Conservation (phyloP, 2,888 invertebrate genomes). For the Agriopis leucophaearia region DNA sequence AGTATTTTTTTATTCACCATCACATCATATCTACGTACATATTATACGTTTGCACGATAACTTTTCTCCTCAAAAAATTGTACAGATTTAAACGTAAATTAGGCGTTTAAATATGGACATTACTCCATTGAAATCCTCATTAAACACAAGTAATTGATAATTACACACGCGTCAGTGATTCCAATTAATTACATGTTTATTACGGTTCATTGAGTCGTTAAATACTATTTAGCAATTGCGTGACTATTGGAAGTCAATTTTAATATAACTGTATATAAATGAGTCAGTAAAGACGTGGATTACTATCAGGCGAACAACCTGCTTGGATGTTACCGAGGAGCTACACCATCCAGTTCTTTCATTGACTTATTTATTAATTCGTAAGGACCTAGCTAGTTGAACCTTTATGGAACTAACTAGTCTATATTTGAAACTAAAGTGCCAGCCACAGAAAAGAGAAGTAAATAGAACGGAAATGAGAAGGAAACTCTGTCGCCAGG, state of each 20-base stretch:
- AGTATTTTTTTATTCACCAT: too few relatives aligned
- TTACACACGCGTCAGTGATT: conserved; percentile 37
- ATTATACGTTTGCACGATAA: too few relatives aligned
- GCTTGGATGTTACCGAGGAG: background rate
- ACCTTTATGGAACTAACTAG: too few relatives aligned
- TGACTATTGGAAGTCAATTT: background rate
- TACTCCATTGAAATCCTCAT: conserved; percentile 12
- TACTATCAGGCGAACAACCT: conserved; percentile 1
- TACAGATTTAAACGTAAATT: background rate
- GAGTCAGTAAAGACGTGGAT: background rate
- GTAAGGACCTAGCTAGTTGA: too few relatives aligned
- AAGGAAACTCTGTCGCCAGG: too few relatives aligned
- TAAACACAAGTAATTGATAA: conserved; percentile 14
- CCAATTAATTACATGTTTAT: conserved; percentile 41
- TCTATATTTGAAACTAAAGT: too few relatives aligned
- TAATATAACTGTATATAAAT: background rate
- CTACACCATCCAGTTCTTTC: too few relatives aligned
- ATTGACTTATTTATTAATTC: too few relatives aligned
- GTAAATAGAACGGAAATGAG: too few relatives aligned
- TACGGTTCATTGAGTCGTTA: conserved; percentile 38
- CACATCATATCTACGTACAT: too few relatives aligned
- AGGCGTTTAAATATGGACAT: background rate
- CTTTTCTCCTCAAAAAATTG: background rate
- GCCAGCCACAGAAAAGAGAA: too few relatives aligned
- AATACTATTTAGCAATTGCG: conserved; percentile 16